phyloP scores from a whole-genome alignment of 2,888 invertebrate genomes.

The Eueremaeus valkanovi region DNA sequence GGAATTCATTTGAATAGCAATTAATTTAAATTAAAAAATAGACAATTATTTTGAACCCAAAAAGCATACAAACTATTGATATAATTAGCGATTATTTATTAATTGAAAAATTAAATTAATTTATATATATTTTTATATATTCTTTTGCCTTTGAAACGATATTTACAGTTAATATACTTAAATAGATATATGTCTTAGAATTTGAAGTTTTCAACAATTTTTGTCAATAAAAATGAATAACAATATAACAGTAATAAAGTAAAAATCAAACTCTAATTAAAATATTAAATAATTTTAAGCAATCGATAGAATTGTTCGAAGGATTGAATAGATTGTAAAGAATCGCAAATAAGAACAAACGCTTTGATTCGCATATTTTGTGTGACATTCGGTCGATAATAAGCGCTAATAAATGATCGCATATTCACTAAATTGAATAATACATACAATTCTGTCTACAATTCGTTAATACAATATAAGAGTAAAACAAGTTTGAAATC shows the following conservation, averaged over 20 bases:
- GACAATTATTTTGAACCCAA: background rate
- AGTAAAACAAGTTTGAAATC: no score
- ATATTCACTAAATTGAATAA: no score
- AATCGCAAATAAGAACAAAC: slow-evolving; percentile 10
- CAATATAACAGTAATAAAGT: background rate
- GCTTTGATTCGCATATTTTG: background rate
- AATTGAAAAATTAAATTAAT: background rate
- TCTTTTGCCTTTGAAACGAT: no score
- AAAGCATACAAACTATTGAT: background rate
- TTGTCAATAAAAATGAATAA: background rate
- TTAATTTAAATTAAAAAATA: background rate
- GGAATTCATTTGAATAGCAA: background rate
- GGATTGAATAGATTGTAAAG: slow-evolving; percentile 16
- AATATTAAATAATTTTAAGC: background rate
- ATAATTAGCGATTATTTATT: background rate
- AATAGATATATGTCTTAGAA: background rate
- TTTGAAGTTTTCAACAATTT: background rate
- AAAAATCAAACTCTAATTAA: background rate
- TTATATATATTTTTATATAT: slow-evolving; percentile 1
- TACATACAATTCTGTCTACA: no score
- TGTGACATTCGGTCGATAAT: no score
- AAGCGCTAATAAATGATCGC: no score
- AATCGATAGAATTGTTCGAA: slow-evolving; percentile 20
- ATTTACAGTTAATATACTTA: no score
- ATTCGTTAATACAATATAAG: no score